phyloP scores from a whole-genome alignment of 2,113 vertebrate genomes.

The Eudyptes chrysolophus region DNA sequence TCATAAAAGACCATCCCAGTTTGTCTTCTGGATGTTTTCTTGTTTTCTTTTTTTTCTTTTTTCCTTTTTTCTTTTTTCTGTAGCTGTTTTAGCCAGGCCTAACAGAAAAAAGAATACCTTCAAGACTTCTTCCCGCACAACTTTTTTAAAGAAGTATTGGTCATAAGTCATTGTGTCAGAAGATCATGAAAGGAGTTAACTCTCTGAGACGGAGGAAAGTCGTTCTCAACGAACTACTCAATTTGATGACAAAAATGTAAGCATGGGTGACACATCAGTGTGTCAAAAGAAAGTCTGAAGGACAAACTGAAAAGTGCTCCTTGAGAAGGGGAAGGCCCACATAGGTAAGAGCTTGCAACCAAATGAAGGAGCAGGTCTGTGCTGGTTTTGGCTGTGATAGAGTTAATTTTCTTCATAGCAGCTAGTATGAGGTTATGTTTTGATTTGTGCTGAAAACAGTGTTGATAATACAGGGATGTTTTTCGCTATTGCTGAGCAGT shows the following conservation, averaged over 20 bases:
- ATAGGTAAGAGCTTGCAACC: neutral
- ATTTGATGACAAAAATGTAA: neutral
- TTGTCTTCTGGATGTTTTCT: neutral
- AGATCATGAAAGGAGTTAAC: neutral
- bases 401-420: too few relatives aligned
- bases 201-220: neutral
- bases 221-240: neutral
- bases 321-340: neutral
- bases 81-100: neutral
- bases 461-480: too few relatives aligned
- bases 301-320: neutral
- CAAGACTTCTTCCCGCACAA: neutral
- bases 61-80: too few relatives aligned
- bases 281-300: neutral
- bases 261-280: neutral
- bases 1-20: neutral
- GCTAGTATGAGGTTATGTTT: too few relatives aligned
- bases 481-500: too few relatives aligned
- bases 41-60: neutral
- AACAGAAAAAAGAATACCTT: neutral
- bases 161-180: neutral
- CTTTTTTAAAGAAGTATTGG: neutral
- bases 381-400: too few relatives aligned
- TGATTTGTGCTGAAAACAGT: too few relatives aligned
- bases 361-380: neutral